These are phyloP conservation scores for Ctenopoma kingsleyae DNA, from an alignment of 2,797 vertebrate genomes.

Conservation along the genomic window DNA sequence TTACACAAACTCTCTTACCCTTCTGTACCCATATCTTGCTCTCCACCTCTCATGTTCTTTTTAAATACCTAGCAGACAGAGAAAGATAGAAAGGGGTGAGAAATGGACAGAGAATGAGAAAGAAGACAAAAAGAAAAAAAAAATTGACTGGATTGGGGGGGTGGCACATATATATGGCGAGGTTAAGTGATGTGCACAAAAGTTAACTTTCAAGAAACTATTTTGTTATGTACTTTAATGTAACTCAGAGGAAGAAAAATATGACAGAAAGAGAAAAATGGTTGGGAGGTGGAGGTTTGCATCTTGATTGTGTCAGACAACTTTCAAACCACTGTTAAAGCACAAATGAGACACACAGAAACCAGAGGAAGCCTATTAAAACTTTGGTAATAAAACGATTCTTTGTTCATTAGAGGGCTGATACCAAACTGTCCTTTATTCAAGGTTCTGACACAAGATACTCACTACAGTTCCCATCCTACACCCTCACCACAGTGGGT, in stretches of 20 bases:
- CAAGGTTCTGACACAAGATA: constrained; percentile 46
- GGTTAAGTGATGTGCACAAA: constrained; percentile 10
- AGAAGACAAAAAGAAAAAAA: constrained; percentile 14
- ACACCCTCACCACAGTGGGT: constrained; percentile 28
- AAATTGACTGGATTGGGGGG: neutral
- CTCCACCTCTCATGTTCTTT: constrained; percentile 57
- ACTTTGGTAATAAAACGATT: constrained; percentile 45
- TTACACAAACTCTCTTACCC: constrained; percentile 12
- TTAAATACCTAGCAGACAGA: constrained; percentile 45
- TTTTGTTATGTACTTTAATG: constrained; percentile 12
- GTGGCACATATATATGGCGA: neutral
- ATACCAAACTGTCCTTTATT: constrained; percentile 58
- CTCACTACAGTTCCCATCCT: constrained; percentile 21
- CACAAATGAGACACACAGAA: constrained; percentile 45
- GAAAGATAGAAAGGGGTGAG: constrained; percentile 37
- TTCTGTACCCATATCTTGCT: too few species aligned
- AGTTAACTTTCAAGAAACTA: constrained; percentile 16
- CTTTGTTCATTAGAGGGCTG: constrained; percentile 56
- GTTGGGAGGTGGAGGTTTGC: neutral
- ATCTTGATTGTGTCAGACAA: constrained; percentile 28
- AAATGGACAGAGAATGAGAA: constrained; percentile 37
- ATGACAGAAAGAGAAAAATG: neutral
- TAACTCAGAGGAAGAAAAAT: neutral
- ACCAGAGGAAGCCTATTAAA: constrained; percentile 59
- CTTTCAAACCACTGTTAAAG: constrained; percentile 26